Evolutionary conservation across 1,140 invertebrate species (phyloP), one percentile per base, ranked within the genome.

Genomic region (Micrasema minimum): DNA sequence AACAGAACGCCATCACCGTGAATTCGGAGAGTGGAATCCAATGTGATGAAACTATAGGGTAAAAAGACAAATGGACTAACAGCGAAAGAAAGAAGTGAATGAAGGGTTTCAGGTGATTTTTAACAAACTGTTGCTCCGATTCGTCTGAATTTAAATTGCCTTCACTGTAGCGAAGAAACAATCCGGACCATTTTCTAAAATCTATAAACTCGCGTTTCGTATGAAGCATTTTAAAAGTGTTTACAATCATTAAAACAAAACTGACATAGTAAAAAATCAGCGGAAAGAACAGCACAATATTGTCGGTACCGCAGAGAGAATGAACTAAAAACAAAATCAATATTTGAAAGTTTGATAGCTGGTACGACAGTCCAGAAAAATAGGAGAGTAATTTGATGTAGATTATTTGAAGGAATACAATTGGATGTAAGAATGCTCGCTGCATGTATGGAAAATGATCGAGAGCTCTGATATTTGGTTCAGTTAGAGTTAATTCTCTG

Each of bases 11-110:
- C 1, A 94, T 77, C 2, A 95, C 87, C 9, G 91, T 91, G 14
- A 96, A 87, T 79, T 95, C 93, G 0, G 93, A 94, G 77, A 93
- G 91, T 0, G 92, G 91, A 2, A 93, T 89, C 87, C 91, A 93
- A 48, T 90, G 87, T 16, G 90, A 88, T 4, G 91, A 87, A 50
- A 94, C 90, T 14, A 93, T 79, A 0, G 93, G 92, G 79, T 93
- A 94, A 0, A 92, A 83, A 31, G 92, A 86, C 12, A 95, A 82
- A 83, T 93, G 92, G 0, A 90, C 76, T 2, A 94, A 84, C 7
- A 95, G 80, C 0, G 91, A 87, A 14, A 90, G 77, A 76, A 95
- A 95, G 80, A 91, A 95, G 41, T 93, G 89, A 26, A 90, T 81
- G 75, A 92, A 95, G 0, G 93, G 92, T 45, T 90, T 90, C 20